Evolutionary conservation across 2,113 vertebrate species (phyloP).

Genomic region (Pyrgilauda ruficollis): DNA sequence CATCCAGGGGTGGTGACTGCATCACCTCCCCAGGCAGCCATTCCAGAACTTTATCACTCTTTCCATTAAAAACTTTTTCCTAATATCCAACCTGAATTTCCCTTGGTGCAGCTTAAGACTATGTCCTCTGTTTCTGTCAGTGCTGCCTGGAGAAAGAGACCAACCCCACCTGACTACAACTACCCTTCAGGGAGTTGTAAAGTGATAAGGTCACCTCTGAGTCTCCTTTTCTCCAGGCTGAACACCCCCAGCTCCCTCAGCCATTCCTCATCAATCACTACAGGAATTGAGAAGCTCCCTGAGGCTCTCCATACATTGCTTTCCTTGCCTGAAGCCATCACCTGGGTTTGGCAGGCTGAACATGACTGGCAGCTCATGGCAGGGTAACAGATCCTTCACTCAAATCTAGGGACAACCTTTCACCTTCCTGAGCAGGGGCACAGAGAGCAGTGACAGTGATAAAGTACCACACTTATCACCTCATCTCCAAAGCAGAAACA

Average conservation of each 20-base stretch:
- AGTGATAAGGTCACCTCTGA: not conserved
- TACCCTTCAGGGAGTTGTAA: not conserved
- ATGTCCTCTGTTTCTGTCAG: not conserved
- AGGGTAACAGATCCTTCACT: not conserved
- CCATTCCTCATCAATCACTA: not conserved
- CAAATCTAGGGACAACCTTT: not conserved
- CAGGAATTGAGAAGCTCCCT: not conserved
- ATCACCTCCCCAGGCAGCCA: accelerated
- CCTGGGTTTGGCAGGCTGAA: not conserved
- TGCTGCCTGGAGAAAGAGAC: not conserved
- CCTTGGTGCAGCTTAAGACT: accelerated
- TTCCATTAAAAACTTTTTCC: not conserved
- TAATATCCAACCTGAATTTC: not conserved
- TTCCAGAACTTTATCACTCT: not conserved
- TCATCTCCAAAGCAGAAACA: not conserved
- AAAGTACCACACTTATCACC: not conserved
- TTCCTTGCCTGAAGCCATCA: not conserved
- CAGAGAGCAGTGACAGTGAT: not conserved
- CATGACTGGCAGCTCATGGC: not conserved
- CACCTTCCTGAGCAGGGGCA: not conserved
- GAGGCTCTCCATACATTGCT: not conserved
- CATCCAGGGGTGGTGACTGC: not conserved
- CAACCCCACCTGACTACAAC: not conserved
- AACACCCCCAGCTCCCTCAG: not conserved
- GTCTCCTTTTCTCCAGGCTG: not conserved